Conservation (phyloP, 2,888 invertebrate species). For the Drosophila falleni region DNA sequence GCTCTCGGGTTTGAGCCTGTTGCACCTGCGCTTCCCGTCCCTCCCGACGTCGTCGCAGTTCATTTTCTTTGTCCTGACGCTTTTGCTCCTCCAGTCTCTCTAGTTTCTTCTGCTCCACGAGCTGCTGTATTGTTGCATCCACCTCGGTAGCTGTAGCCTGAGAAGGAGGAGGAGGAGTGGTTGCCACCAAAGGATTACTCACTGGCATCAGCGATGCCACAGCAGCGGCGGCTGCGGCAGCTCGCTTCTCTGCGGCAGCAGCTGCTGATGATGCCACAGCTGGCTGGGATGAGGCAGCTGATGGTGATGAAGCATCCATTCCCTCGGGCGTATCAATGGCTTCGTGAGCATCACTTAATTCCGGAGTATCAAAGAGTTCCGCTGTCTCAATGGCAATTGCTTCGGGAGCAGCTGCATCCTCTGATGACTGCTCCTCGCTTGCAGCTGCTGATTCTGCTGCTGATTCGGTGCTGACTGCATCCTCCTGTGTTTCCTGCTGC, state of each 20-base stretch:
- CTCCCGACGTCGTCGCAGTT: slow-evolving; percentile 90
- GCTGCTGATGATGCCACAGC: slow-evolving; percentile 19
- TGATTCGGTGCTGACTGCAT: background rate
- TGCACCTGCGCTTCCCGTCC: slow-evolving; percentile 90
- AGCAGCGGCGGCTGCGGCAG: slow-evolving; percentile 17
- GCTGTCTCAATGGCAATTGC: slow-evolving; percentile 2
- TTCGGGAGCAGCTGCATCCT: slow-evolving; percentile 2
- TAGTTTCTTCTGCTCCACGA: slow-evolving; percentile 87
- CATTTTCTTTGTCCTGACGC: slow-evolving; percentile 90
- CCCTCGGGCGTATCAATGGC: background rate
- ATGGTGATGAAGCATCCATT: slow-evolving; percentile 1
- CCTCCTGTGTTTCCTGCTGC: background rate
- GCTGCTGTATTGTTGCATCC: slow-evolving; percentile 57
- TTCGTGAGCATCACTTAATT: background rate
- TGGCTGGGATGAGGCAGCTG: slow-evolving; percentile 7
- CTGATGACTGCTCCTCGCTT: background rate
- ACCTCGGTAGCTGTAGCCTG: slow-evolving; percentile 10
- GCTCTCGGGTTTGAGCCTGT: slow-evolving; percentile 74
- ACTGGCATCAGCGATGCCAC: slow-evolving; percentile 13
- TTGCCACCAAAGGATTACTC: slow-evolving; percentile 12
- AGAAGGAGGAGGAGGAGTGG: background rate
- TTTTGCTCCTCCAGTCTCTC: slow-evolving; percentile 95
- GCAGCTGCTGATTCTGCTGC: too few species aligned
- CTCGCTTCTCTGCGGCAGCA: too few species aligned
- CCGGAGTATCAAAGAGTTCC: background rate